Base-by-base conservation (phyloP, 2,797 vertebrate species). In the Podarcis siculus region DNA sequence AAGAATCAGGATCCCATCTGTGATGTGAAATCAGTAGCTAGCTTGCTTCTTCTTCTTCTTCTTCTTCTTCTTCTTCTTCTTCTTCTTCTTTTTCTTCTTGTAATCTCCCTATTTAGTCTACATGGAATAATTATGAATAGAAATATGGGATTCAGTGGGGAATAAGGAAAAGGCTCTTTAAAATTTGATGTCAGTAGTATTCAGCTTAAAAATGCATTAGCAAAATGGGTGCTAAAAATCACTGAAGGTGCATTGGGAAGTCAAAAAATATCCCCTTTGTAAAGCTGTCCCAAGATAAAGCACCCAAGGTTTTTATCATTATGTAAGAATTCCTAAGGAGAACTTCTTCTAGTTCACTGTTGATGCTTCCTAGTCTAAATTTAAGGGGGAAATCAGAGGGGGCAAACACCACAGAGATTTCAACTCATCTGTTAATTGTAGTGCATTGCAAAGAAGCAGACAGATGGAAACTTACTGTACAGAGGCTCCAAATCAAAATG, bases 151-250 rank as follows among this genome's bases (percentile, higher is more conserved):
- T 67, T 9, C 35, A n/a, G 69, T 10, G 25, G 23, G 1, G 25
- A 8, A 42, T 90, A 89, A 75, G 87, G 61, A 75, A 91, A 92
- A 84, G 10, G 4, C 66, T 87, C 55, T 88, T 91, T 10, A 89
- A 87, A 91, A 82, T 80, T 30, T 69, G 15, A 79, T 73, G n/a
- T 39, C 75, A 64, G 39, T 66, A 30, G 45, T 86, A 89, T 86
- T 86, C 80, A 79, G 64, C 23, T 79, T 86, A 42, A 35, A 83
- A 73, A 78, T 21, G 19, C 69, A 37, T 32, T 82, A 91, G 35
- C 42, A 89, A 75, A 42, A 90, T 71, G 25, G 9, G 15, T 45
- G 79, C 2, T 85, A 17, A 1, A 89, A 78, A 79, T 86, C 67
- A 1, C 32, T 25, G n/a, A 37, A 85, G 49, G 8, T 25, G 15